Evolutionary conservation across 2,113 vertebrate species (phyloP).

Genomic region (Lagopus leucura): DNA sequence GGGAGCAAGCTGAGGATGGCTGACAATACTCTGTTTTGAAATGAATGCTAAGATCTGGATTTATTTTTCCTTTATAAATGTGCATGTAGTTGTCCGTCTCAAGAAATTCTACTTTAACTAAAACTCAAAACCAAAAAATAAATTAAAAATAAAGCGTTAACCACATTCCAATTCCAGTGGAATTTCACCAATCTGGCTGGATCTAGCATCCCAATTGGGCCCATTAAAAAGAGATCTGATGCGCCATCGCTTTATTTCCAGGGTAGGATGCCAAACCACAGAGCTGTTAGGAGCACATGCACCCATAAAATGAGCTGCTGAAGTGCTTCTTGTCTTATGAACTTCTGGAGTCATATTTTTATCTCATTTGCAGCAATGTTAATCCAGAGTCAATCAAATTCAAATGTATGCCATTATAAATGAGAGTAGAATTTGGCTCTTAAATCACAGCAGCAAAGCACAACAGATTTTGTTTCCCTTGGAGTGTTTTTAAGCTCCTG

Average conservation of each 20-base stretch:
- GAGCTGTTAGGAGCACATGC: not conserved
- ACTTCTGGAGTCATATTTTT: constrained; percentile 29
- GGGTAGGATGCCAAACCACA: not conserved
- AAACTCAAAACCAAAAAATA: not conserved
- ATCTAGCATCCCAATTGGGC: not conserved
- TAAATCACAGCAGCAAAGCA: constrained; percentile 38
- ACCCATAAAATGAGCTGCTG: not conserved
- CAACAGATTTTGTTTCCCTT: constrained; percentile 55
- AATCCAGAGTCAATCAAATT: constrained; percentile 54
- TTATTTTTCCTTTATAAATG: not conserved
- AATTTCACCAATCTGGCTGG: not conserved
- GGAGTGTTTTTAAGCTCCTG: constrained; percentile 51
- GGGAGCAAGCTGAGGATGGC: not conserved
- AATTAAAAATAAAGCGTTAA: not conserved
- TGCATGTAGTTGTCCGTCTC: not conserved
- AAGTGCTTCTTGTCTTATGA: not conserved
- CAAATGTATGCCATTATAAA: constrained; percentile 46
- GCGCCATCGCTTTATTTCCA: not conserved
- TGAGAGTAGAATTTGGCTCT: not conserved
- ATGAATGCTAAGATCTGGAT: not conserved
- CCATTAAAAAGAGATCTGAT: not conserved
- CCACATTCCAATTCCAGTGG: not conserved
- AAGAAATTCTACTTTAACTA: not conserved
- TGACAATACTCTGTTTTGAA: not conserved
- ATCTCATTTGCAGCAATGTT: constrained; percentile 13